Evolutionary conservation across 2,888 invertebrate species (phyloP).

Genomic region (Volucella inflata): DNA sequence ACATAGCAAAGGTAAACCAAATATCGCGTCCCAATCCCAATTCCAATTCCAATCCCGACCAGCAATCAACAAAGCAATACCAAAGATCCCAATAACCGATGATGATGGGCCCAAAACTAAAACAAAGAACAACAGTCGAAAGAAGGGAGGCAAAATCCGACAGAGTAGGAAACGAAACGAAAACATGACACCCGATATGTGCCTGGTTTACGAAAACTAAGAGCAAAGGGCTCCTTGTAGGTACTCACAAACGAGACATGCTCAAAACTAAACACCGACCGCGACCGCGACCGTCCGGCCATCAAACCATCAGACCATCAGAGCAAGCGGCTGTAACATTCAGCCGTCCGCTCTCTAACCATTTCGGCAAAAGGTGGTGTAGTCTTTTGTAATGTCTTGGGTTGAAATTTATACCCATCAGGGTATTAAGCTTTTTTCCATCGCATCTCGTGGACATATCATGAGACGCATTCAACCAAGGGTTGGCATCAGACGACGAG

Average conservation of each 20-base stretch:
- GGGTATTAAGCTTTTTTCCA: constrained; percentile 51
- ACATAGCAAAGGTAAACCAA: constrained; percentile 36
- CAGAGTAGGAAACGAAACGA: constrained; percentile 41
- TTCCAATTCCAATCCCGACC: constrained; percentile 29
- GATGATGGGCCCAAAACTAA: constrained; percentile 45
- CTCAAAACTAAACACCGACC: constrained; percentile 17
- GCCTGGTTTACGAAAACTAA: constrained; percentile 60
- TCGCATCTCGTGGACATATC: constrained; percentile 56
- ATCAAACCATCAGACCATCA: constrained; percentile 5
- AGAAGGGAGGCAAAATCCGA: constrained; percentile 20
- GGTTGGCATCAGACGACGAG: constrained; percentile 55
- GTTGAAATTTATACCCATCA: constrained; percentile 73
- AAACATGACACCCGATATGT: constrained; percentile 74
- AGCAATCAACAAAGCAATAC: constrained; percentile 11
- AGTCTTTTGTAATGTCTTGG: constrained; percentile 73
- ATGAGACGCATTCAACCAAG: constrained; percentile 61
- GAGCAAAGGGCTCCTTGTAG: constrained; percentile 29
- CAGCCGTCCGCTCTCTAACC: background rate
- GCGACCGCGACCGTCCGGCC: constrained; percentile 21
- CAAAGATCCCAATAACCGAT: constrained; percentile 11
- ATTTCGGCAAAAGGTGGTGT: constrained; percentile 71
- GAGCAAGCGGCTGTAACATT: background rate
- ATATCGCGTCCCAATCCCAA: constrained; percentile 43
- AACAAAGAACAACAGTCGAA: constrained; percentile 17
- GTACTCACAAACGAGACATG: constrained; percentile 29